Percentiles rank a stretch among this genome's conserved stretches.
These are phyloP conservation scores for Cyrtodaria siliqua DNA, from an alignment of 2,888 invertebrate genomes.

Conservation along the genomic window DNA sequence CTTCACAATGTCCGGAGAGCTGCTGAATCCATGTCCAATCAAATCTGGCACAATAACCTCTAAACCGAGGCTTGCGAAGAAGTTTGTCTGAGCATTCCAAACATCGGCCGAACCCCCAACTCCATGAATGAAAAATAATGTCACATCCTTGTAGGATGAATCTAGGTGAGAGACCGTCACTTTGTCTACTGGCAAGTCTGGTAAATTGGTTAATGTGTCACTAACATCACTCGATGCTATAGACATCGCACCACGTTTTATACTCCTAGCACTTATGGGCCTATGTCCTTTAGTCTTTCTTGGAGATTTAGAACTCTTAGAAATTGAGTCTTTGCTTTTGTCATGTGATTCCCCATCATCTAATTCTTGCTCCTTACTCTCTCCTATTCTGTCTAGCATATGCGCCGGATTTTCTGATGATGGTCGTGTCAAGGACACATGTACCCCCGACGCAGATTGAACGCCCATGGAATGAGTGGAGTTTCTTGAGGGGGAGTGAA, in stretches of 20 bases:
- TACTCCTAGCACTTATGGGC: slow-evolving; percentile 56
- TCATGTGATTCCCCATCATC: neutral
- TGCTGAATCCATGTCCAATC: slow-evolving; percentile 90
- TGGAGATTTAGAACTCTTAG: slow-evolving; percentile 40
- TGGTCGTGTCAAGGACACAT: slow-evolving; percentile 54
- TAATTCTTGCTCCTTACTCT: slow-evolving; percentile 21
- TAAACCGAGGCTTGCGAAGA: slow-evolving; percentile 88
- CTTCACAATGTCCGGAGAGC: slow-evolving; percentile 88
- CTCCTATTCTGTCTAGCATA: slow-evolving; percentile 22
- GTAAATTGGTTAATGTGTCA: slow-evolving; percentile 28
- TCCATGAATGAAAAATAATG: slow-evolving; percentile 90
- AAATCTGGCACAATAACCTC: slow-evolving; percentile 90
- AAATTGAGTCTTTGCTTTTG: neutral
- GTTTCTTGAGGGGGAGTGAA: slow-evolving; percentile 52
- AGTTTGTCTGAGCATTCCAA: slow-evolving; percentile 89
- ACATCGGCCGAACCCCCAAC: slow-evolving; percentile 90
- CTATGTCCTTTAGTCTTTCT: slow-evolving; percentile 58
- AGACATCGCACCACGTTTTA: slow-evolving; percentile 22
- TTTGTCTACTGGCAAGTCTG: slow-evolving; percentile 24
- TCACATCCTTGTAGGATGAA: slow-evolving; percentile 63
- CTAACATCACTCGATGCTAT: slow-evolving; percentile 24
- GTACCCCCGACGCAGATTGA: slow-evolving; percentile 66
- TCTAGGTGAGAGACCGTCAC: slow-evolving; percentile 21
- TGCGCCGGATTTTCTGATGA: slow-evolving; percentile 11
- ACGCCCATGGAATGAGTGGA: slow-evolving; percentile 49